These are phyloP conservation scores for Parazoanthus swiftii DNA, from an alignment of 92 coral and sea anemone genomes.

Conservation along the genomic window DNA sequence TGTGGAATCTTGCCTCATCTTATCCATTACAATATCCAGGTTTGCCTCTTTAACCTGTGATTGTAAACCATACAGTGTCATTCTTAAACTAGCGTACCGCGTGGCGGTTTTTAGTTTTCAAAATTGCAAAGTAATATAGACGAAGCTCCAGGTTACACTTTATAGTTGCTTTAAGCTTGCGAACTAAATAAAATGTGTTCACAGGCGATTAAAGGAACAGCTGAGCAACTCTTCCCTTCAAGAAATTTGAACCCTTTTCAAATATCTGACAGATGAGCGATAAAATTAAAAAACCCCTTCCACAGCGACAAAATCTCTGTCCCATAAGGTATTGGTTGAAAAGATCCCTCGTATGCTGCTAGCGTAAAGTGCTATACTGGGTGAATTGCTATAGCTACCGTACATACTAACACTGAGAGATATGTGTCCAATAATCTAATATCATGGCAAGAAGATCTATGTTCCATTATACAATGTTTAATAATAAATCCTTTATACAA, in stretches of 20 bases:
- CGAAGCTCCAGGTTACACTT: background rate
- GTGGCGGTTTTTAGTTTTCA: too few relatives aligned
- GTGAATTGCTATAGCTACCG: too few relatives aligned
- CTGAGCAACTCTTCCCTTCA: background rate
- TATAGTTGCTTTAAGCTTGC: background rate
- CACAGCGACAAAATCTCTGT: too few relatives aligned
- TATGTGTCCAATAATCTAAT: background rate
- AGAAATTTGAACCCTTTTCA: background rate
- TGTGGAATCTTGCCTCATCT: slow-evolving; percentile 94
- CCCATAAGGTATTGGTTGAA: too few relatives aligned
- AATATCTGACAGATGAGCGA: background rate
- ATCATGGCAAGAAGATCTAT: background rate
- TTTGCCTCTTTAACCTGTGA: slow-evolving; percentile 86
- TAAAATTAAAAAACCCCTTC: too few relatives aligned
- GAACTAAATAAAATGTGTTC: background rate
- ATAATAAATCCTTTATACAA: background rate
- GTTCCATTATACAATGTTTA: background rate
- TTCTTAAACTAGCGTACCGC: too few relatives aligned
- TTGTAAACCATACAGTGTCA: too few relatives aligned
- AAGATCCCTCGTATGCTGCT: too few relatives aligned
- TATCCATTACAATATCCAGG: slow-evolving; percentile 94
- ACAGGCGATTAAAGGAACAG: background rate
- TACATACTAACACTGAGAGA: too few relatives aligned
- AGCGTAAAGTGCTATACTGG: too few relatives aligned
- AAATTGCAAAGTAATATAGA: background rate